Evolutionary conservation across 1,140 invertebrate species (phyloP), one percentile per base, ranked within the genome.

Genomic region (Drosophila pruinosa): DNA sequence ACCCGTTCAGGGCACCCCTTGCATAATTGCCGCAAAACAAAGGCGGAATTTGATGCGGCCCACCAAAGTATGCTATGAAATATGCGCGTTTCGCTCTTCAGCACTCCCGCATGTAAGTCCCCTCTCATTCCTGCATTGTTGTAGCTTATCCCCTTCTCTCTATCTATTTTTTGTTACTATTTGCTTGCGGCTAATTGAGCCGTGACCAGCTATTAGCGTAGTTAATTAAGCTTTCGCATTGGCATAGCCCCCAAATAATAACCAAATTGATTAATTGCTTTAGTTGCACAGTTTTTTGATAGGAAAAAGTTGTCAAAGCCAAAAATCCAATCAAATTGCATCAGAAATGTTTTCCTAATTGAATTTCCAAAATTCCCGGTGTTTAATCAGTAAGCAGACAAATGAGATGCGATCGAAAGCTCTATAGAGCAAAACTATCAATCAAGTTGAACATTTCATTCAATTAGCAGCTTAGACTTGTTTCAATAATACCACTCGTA

Each of bases 221-320:
- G 72, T 76, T 85, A 73, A 86, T 83, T 85, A 76, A 54, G 52
- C 59, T 15, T 36, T 14, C 50, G 43, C 19, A 38, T 14, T 45
- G 43, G 63, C 39, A 36, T 39, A 38, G 50, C 21, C 41, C 45
- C 8, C 14, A n/a, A 34, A 68, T n/a, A n/a, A 50, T 34, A 45
- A n/a, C 26, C 22, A 24, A 48, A 53, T 39, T 47, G 34, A 28
- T 36, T 38, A 26, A 38, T 50, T 45, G 34, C 8, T 59, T 58
- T 39, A 7, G 17, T 12, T 24, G 15, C 4, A 6, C 22, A n/a
- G 26, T 14, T 47, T 34, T 34, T 34, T 4, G 10, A 34, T 34
- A 12, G 31, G 10, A 12, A 3, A n/a, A 34, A 10, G 2, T 28
- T 28, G 26, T 21, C 24, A 72, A 61, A n/a, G 28, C 28, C 41